Evolutionary conservation across 2,113 vertebrate genomes (phyloP).

Genomic region (Eleginops maclovinus): DNA sequence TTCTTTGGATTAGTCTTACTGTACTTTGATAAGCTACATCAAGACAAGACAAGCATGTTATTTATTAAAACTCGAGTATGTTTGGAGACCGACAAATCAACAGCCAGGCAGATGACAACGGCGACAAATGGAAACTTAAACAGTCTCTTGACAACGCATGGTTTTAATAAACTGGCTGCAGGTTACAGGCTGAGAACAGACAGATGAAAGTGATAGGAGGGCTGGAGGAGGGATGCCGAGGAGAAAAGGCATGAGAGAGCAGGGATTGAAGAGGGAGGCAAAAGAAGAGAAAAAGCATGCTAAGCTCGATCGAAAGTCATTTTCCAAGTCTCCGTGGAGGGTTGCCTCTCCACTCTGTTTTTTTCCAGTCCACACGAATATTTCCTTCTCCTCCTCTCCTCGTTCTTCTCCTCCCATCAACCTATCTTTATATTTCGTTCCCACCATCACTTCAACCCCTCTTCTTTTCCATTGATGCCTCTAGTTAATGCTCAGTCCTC

Average conservation of each 20-base stretch:
- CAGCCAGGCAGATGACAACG: neutral
- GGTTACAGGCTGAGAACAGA: constrained; percentile 29
- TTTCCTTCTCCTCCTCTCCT: constrained; percentile 37
- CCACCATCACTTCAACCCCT: constrained; percentile 32
- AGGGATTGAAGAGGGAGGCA: constrained; percentile 28
- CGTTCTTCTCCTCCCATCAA: constrained; percentile 25
- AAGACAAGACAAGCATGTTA: constrained; percentile 4
- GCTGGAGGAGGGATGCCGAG: constrained; percentile 20
- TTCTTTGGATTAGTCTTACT: neutral
- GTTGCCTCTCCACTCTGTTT: constrained; percentile 45
- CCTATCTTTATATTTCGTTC: constrained; percentile 32
- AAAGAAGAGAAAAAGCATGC: constrained; percentile 49
- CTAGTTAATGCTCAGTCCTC: constrained; percentile 16
- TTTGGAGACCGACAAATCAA: constrained; percentile 7
- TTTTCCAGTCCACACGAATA: constrained; percentile 26
- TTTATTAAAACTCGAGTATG: neutral
- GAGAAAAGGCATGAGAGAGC: constrained; percentile 30
- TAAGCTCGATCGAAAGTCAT: constrained; percentile 77
- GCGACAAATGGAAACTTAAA: constrained; percentile 33
- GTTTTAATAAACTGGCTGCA: constrained; percentile 19
- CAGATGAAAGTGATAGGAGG: constrained; percentile 15
- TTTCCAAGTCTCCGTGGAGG: constrained; percentile 51
- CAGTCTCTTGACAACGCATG: constrained; percentile 24
- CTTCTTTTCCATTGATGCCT: neutral
- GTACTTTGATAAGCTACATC: neutral